Evolutionary conservation across 2,113 vertebrate species (phyloP).

Genomic region (Rhombomys opimus): DNA sequence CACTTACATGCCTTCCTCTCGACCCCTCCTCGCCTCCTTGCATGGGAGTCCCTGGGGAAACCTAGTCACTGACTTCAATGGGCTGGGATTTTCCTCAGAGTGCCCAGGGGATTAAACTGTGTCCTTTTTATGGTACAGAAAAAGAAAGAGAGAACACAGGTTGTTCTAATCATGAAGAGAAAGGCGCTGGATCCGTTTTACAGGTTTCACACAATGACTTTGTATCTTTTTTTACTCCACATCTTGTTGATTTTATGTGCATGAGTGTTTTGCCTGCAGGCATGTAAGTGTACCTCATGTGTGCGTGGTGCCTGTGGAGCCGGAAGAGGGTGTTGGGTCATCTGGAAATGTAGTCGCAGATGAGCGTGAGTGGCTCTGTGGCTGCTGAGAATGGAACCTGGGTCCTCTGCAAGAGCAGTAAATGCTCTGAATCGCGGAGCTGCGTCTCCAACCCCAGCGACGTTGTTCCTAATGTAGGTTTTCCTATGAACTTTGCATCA

Average conservation of each 20-base stretch:
- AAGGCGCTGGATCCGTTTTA: background rate
- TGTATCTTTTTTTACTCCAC: background rate
- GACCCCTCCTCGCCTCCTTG: background rate
- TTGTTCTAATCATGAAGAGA: conserved; percentile 30
- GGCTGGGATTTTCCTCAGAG: conserved; percentile 71
- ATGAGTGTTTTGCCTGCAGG: background rate
- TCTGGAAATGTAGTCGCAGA: background rate
- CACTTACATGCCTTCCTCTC: background rate
- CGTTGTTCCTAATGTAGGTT: conserved; percentile 17
- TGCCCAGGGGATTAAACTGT: background rate
- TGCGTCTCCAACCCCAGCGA: too few relatives aligned
- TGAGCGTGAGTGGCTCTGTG: background rate
- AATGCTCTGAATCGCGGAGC: background rate
- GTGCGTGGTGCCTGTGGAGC: background rate
- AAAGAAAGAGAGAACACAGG: background rate
- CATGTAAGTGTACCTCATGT: background rate
- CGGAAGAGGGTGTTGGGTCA: too few relatives aligned
- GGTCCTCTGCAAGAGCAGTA: background rate
- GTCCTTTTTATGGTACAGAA: conserved; percentile 61
- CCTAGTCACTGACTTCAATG: conserved; percentile 2
- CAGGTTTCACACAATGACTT: conserved; percentile 16
- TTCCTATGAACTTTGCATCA: background rate
- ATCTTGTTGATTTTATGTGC: background rate
- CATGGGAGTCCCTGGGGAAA: conserved; percentile 39
- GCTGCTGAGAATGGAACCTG: background rate